Evolutionary conservation across 2,888 invertebrate species (phyloP), one percentile per base, ranked within the genome.

Genomic region (Gandaritis pyraliata): DNA sequence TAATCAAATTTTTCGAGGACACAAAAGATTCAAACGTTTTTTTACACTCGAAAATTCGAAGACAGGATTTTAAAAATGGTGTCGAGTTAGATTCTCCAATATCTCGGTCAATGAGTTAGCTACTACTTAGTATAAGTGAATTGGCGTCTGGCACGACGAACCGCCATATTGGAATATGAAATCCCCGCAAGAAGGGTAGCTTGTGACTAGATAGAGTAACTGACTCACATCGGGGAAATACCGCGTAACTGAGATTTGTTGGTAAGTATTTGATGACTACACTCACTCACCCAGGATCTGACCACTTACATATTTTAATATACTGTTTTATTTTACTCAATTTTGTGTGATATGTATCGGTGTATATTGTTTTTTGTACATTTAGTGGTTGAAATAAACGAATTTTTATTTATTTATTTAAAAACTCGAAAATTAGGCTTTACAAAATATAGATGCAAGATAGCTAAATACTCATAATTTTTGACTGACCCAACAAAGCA

Each of bases 91-190:
- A 52, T 74, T 81, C 74, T 72, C 69, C 72, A 68, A 73, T 73
- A 73, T 73, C 68, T 57, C 67, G 68, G 69, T 63, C 78, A 72
- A 72, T 85, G 82, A 81, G 82, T 83, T 80, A 77, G n/a, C n/a
- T n/a, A n/a, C n/a, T n/a, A n/a, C n/a, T 78, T 72, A 66, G 76
- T 72, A 79, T 86, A 86, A 86, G 84, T 86, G 86, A 85, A 88
- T 87, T 86, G 87, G 83, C 78, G 81, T 77, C 77, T 76, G 80
- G 75, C 79, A 77, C 78, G 81, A 80, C 83, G 77, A 80, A 71
- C 81, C 78, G 79, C 86, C 85, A 85, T 87, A 85, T 86, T 85
- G 83, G 82, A 86, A 84, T 88, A 88, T 86, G 82, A 86, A 86
- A 86, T 86, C 83, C 79, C 77, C 70, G 71, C 76, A n/a, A n/a